Base-by-base conservation (phyloP, 2,113 vertebrate genomes). In the Epinephelus cyanopodus region DNA sequence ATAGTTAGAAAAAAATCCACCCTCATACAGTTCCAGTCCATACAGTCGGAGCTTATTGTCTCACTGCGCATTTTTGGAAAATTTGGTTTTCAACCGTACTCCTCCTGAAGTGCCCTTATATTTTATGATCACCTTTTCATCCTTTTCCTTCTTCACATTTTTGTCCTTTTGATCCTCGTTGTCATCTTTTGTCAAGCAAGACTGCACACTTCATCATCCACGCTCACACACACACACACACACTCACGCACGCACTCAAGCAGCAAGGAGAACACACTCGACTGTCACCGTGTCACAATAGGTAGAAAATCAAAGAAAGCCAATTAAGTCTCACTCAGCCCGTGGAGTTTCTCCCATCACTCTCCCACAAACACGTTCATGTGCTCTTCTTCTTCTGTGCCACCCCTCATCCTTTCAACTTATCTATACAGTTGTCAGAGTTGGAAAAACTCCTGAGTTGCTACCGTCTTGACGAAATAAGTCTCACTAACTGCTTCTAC, bases 271-370 rank as follows among this genome's bases (percentile, higher is more conserved):
- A 42, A 39, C 45, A 70, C 52, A 33, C 58, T 48, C 11, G 18
- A 6, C 75, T 85, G 83, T 89, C 86, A 89, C 53, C 6, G 3
- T 74, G 48, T 81, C 74, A 83, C 47, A 70, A 56, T 27, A 29
- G 23, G 39, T 56, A 57, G 23, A 73, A 72, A 69, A 76, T 82
- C 39, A 78, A 76, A 87, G 18, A 57, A 67, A 63, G 39, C 47
- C 84, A 90, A 79, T 86, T 83, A 90, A 27, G 50, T 71, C 23
- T 39, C 7, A 47, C 33, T 77, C 62, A 86, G 29, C 47, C 56
- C 60, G 37, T 1, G 0, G 69, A 71, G 57, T 53, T 53, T 84
- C 73, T 85, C 50, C 67, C 61, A 23, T 77, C 80, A 47, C 29
- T 61, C 68, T 61, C 37, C 5, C 58, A 58, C 65, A 80, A 58